Evolutionary conservation across 2,113 vertebrate genomes (phyloP).

Genomic region (Australoheros scitulus): DNA sequence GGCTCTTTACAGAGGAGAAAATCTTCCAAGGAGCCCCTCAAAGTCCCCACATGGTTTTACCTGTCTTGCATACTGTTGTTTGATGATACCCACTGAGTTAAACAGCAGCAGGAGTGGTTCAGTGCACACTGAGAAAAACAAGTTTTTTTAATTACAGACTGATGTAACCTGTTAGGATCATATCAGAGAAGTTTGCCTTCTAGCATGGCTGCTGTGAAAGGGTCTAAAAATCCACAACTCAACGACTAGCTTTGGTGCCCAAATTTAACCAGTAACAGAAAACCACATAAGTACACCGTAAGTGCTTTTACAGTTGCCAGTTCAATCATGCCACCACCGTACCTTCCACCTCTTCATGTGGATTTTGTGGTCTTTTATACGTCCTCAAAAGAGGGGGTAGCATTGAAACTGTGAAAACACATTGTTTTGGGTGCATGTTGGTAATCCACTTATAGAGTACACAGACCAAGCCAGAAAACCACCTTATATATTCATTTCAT

Average conservation of each 20-base stretch:
- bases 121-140: no score
- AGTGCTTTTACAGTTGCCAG: not conserved
- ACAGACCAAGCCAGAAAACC: not conserved
- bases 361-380: not conserved
- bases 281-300: no score
- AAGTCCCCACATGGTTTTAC: not conserved
- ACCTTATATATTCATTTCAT: not conserved
- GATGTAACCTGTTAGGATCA: not conserved
- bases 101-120: no score
- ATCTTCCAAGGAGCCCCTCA: not conserved
- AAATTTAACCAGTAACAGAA: no score
- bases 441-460: not conserved
- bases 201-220: not conserved
- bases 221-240: no score
- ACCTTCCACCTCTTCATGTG: not conserved
- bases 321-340: no score
- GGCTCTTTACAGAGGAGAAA: not conserved
- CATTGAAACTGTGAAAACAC: not conserved
- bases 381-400: not conserved
- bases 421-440: not conserved
- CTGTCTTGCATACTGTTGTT: not conserved
- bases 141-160: not conserved
- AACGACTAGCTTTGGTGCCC: no score
- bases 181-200: not conserved
- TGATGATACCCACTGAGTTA: not conserved